Conservation (phyloP, 2,797 vertebrate species). For the Diceros bicornis region DNA sequence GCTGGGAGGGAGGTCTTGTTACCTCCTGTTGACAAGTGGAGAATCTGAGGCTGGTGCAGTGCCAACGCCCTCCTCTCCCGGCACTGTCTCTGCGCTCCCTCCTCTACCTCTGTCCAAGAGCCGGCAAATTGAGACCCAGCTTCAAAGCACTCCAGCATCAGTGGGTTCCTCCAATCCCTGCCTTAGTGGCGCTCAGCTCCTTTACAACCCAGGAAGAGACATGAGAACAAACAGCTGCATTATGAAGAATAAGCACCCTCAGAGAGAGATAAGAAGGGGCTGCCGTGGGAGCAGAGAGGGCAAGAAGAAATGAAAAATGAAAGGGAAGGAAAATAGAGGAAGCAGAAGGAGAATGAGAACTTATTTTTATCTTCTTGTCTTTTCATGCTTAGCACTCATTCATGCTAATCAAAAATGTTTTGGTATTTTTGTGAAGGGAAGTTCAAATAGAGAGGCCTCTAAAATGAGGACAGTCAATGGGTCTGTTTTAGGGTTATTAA, state of each 20-base stretch:
- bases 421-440: not conserved
- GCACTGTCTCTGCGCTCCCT: not conserved
- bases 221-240: not conserved
- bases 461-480: not conserved
- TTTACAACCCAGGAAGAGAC: not conserved
- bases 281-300: too few species aligned
- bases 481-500: not conserved
- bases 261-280: not conserved
- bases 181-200: too few species aligned
- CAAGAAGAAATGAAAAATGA: not conserved
- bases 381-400: not conserved
- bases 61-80: too few species aligned
- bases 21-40: not conserved
- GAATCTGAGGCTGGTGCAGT: not conserved
- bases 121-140: not conserved
- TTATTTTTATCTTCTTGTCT: not conserved
- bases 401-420: not conserved
- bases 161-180: not conserved
- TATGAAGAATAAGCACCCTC: fast-evolving
- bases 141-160: not conserved
- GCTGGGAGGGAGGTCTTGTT: not conserved
- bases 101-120: too few species aligned
- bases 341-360: not conserved
- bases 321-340: not conserved
- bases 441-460: not conserved